Conservation (phyloP, 30 jellyfish, hydroid and myxozoan species). For the Catostylus mosaicus region DNA sequence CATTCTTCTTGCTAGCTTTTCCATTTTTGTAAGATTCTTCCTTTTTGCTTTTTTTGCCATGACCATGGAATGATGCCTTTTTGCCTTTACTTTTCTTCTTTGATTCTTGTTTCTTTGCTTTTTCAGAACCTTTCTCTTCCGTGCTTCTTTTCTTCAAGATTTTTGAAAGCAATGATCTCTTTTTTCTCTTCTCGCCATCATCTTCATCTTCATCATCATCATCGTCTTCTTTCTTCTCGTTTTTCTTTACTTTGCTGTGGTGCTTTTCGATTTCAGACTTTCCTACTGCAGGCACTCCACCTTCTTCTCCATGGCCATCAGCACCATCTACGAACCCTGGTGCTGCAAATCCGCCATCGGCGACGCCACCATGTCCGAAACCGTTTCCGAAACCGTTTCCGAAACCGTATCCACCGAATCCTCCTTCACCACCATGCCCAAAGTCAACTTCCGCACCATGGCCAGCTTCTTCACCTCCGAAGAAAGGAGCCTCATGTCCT, state of each 20-base stretch:
- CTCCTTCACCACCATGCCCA: conserved; percentile 38
- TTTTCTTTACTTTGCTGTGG: background rate
- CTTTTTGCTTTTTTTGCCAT: conserved; percentile 46
- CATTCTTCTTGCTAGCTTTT: conserved; percentile 91
- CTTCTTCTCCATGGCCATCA: conserved; percentile 51
- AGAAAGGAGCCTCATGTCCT: conserved; percentile 2
- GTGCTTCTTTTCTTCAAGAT: conserved; percentile 65
- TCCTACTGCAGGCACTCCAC: conserved; percentile 41
- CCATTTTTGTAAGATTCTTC: conserved; percentile 67
- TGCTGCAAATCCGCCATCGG: conserved; percentile 28
- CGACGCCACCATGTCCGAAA: conserved; percentile 37
- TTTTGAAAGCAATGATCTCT: conserved; percentile 54
- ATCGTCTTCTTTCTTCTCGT: conserved; percentile 27
- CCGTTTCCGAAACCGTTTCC: conserved; percentile 2
- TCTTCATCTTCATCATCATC: conserved; percentile 22
- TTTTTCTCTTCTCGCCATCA: conserved; percentile 31
- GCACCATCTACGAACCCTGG: conserved; percentile 30
- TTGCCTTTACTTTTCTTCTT: conserved; percentile 59
- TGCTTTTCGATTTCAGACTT: conserved; percentile 40
- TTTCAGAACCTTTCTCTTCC: conserved; percentile 12
- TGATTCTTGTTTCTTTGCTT: conserved; percentile 17
- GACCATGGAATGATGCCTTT: conserved; percentile 42
- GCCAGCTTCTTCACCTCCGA: conserved; percentile 19
- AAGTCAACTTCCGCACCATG: conserved; percentile 19
- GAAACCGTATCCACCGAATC: conserved; percentile 27